Conservation (phyloP, 1,140 invertebrate species). For the Muscidifurax raptorellus region DNA sequence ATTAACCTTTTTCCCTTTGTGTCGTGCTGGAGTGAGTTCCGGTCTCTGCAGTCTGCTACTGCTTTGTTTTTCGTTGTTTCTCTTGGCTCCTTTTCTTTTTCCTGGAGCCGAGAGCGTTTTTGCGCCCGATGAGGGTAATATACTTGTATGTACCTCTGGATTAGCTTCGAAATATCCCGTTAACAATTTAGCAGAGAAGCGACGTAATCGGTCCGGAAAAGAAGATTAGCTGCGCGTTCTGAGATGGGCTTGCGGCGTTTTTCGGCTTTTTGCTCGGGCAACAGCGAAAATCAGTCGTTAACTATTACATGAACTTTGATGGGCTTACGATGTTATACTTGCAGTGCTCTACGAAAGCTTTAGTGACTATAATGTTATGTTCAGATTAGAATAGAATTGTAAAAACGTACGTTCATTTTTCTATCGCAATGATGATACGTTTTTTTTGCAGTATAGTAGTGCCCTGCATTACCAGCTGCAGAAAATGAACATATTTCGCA, state of each 20-base stretch:
- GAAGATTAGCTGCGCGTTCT: constrained; percentile 8
- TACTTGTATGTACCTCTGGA: constrained; percentile 17
- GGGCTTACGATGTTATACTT: background rate
- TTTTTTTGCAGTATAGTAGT: too few species aligned
- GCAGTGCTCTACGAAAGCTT: too few species aligned
- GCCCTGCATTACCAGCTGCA: too few species aligned
- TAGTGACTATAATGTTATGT: too few species aligned
- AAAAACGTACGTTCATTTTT: too few species aligned
- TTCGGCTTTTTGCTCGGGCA: background rate
- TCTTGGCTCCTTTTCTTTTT: too few species aligned
- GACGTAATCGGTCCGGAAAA: constrained; percentile 13
- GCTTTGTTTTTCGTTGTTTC: background rate
- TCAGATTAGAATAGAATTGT: too few species aligned
- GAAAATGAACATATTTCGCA: too few species aligned
- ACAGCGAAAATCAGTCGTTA: background rate
- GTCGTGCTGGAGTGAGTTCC: background rate
- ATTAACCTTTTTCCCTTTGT: background rate
- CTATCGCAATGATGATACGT: too few species aligned
- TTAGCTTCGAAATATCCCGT: constrained; percentile 10
- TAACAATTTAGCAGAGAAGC: constrained; percentile 19
- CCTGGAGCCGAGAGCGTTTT: background rate
- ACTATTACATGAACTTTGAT: background rate
- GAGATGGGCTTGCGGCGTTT: background rate
- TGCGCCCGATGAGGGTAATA: background rate
- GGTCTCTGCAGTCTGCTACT: too few species aligned